Conservation (phyloP, 1,140 invertebrate species). For the Neodiprion pinetum region DNA sequence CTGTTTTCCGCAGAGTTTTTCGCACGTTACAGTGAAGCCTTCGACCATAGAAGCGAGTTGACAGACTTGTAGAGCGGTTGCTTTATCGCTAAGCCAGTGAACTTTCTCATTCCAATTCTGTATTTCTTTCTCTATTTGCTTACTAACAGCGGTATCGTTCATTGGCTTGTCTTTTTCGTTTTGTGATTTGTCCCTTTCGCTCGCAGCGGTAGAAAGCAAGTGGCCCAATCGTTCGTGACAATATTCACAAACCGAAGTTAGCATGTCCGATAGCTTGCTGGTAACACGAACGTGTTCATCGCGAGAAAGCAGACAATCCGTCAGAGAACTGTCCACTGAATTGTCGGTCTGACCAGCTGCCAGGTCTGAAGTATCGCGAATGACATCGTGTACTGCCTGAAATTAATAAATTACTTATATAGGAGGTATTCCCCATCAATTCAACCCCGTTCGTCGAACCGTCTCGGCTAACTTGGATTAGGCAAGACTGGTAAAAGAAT, state of each 20-base stretch:
- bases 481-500: too few relatives aligned
- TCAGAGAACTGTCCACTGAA: conserved; percentile 46
- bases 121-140: conserved; percentile 46
- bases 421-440: too few relatives aligned
- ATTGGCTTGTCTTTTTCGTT: conserved; percentile 44
- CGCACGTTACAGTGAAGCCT: conserved; percentile 78
- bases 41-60: conserved; percentile 82
- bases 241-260: conserved; percentile 85
- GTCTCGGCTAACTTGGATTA: too few relatives aligned
- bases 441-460: too few relatives aligned
- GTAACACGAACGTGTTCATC: conserved; percentile 74
- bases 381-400: conserved; percentile 76
- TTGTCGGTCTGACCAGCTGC: conserved; percentile 62
- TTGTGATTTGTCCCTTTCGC: conserved; percentile 67
- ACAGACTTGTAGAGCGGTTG: conserved; percentile 79
- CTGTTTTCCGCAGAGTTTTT: conserved; percentile 78
- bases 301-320: conserved; percentile 74
- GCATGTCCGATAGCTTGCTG: conserved; percentile 76
- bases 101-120: conserved; percentile 47
- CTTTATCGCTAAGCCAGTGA: conserved; percentile 64
- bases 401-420: conserved; percentile 21
- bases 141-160: conserved; percentile 30
- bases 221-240: conserved; percentile 90
- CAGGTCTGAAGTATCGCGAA: conserved; percentile 69
- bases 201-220: conserved; percentile 78